Conservation (phyloP, 2,797 vertebrate species). For the Melanotaenia trifasciata region DNA sequence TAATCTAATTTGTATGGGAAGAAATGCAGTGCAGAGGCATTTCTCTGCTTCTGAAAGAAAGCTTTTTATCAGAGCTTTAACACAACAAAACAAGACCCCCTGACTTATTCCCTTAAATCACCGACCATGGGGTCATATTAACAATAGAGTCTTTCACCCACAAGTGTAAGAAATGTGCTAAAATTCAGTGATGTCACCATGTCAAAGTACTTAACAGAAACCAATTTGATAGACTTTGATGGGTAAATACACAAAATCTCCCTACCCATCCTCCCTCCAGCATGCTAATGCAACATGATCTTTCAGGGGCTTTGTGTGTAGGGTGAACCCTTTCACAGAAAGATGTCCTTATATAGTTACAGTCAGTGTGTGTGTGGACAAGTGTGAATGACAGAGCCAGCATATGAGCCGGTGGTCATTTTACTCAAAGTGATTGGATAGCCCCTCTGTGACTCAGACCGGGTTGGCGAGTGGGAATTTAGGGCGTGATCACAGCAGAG, state of each 20-base stretch:
- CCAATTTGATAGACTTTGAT: constrained; percentile 26
- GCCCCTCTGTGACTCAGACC: constrained; percentile 29
- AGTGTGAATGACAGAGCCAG: constrained; percentile 12
- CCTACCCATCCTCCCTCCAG: constrained; percentile 39
- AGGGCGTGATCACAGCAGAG: constrained; percentile 9
- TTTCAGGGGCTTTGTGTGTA: constrained; percentile 37
- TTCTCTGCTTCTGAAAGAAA: not conserved
- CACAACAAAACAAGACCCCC: not conserved
- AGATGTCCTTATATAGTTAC: constrained; percentile 44
- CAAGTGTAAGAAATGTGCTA: not conserved
- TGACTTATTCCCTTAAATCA: not conserved
- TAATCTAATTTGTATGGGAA: not conserved
- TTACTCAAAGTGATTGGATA: constrained; percentile 35
- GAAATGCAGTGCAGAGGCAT: not conserved
- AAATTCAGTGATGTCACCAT: constrained; percentile 6
- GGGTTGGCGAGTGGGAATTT: constrained; percentile 28
- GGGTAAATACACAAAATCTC: constrained; percentile 5
- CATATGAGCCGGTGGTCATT: constrained; percentile 30
- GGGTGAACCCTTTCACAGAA: constrained; percentile 31
- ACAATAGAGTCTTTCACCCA: not conserved
- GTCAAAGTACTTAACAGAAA: constrained; percentile 24
- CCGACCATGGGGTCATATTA: not conserved
- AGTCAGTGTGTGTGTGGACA: constrained; percentile 13
- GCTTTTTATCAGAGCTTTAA: not conserved
- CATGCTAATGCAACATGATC: constrained; percentile 45